phyloP scores from a whole-genome alignment of 2,113 vertebrate species.

The Tapirus terrestris region DNA sequence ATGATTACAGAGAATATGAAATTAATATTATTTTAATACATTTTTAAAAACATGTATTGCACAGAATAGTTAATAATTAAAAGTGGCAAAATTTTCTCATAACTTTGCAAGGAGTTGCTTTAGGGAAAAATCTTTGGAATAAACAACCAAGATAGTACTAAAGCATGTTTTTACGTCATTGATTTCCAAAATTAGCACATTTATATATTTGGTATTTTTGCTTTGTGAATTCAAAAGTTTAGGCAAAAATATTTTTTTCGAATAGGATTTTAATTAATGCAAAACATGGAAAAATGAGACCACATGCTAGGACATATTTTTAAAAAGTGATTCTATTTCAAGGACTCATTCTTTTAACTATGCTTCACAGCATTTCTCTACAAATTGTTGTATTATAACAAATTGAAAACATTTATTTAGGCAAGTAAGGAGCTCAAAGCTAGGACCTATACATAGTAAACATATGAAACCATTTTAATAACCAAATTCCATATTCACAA shows the following conservation, averaged over 20 bases:
- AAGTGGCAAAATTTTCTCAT: conserved; percentile 58
- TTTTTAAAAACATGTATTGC: conserved; percentile 42
- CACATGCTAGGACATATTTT: conserved; percentile 86
- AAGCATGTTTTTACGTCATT: conserved; percentile 59
- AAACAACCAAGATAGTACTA: conserved; percentile 54
- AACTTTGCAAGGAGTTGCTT: conserved; percentile 50
- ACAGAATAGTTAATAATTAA: conserved; percentile 66
- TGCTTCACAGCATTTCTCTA: conserved; percentile 85
- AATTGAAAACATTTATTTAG: conserved; percentile 88
- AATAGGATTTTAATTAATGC: conserved; percentile 84
- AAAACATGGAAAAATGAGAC: conserved; percentile 83
- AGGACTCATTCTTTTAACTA: conserved; percentile 84
- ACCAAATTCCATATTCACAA: conserved; percentile 83
- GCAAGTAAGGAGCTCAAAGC: conserved; percentile 81
- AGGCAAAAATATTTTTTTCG: conserved; percentile 74
- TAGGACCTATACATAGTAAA: conserved; percentile 82
- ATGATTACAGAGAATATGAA: conserved; percentile 45
- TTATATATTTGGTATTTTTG: conserved; percentile 75
- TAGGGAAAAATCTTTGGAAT: conserved; percentile 53
- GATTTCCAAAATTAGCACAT: conserved; percentile 75
- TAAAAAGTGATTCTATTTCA: conserved; percentile 85
- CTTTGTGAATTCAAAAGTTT: conserved; percentile 75
- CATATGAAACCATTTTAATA: conserved; percentile 83
- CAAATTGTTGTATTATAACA: conserved; percentile 84
- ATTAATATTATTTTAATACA: conserved; percentile 58